phyloP scores from a whole-genome alignment of 2,797 vertebrate genomes.

The Gallirallus australis region DNA sequence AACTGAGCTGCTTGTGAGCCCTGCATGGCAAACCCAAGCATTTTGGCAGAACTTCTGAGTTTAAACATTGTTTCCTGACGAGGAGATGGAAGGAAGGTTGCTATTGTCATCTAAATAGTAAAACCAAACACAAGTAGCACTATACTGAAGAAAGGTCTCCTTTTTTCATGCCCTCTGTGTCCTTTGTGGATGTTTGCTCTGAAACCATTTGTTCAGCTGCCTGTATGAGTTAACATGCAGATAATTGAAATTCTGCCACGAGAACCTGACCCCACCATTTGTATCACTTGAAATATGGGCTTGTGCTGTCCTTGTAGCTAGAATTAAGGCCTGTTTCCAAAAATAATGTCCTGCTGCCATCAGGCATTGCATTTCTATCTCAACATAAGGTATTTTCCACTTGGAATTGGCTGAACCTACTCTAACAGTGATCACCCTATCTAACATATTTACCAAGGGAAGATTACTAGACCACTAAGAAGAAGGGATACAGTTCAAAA shows the following conservation, averaged over 20 bases:
- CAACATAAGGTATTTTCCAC: neutral
- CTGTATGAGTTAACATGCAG: neutral
- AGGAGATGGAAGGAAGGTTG: neutral
- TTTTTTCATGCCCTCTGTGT: neutral
- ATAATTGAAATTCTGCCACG: neutral
- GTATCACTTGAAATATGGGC: neutral
- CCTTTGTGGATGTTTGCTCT: neutral
- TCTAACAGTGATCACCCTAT: neutral
- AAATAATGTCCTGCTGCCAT: neutral
- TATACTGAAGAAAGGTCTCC: neutral
- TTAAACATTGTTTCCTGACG: neutral
- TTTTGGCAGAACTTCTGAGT: neutral
- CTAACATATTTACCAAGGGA: constrained; percentile 35
- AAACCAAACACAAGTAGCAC: neutral
- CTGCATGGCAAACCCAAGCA: neutral
- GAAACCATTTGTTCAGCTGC: neutral
- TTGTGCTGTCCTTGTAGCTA: neutral
- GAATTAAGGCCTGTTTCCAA: neutral
- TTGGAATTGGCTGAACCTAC: constrained; percentile 25
- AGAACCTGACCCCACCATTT: neutral
- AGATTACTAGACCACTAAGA: constrained; percentile 47
- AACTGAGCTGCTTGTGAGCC: neutral
- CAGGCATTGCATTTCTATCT: neutral
- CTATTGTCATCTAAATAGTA: neutral
- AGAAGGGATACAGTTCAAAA: constrained; percentile 54